A percentile compares a stretch with the other conserved stretches of the same genome.
phyloP scores from a whole-genome alignment of 2,888 invertebrate genomes.

The Eupithecia vulgata region DNA sequence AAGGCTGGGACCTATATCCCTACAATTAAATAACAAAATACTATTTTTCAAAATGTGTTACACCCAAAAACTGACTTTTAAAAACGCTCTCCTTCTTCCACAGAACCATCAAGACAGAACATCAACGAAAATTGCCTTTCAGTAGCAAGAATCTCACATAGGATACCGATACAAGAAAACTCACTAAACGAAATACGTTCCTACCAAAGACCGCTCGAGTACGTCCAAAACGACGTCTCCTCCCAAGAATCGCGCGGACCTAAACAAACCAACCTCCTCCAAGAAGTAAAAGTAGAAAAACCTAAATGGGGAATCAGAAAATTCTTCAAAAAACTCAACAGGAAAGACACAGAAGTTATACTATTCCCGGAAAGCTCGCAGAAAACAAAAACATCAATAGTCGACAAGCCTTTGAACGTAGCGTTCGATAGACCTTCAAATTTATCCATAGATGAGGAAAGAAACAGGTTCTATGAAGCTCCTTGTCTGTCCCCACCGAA shows the following conservation, averaged over 20 bases:
- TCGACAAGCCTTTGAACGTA: constrained; percentile 64
- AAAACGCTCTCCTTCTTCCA: neutral
- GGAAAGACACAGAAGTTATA: constrained; percentile 84
- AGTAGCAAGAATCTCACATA: constrained; percentile 62
- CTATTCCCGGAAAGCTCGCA: constrained; percentile 67
- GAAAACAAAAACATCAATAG: constrained; percentile 63
- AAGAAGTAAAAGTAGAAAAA: constrained; percentile 68
- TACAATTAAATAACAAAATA: too few species aligned
- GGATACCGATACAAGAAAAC: constrained; percentile 58
- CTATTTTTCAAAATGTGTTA: too few species aligned
- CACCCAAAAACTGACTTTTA: too few species aligned
- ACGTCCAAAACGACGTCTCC: constrained; percentile 89
- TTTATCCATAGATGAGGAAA: constrained; percentile 63
- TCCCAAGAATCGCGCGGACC: constrained; percentile 63
- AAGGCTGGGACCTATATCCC: too few species aligned
- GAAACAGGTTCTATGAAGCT: constrained; percentile 66
- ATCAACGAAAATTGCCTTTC: constrained; percentile 68
- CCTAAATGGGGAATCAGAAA: constrained; percentile 73
- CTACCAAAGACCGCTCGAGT: constrained; percentile 82
- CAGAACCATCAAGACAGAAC: constrained; percentile 48
- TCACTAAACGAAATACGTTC: constrained; percentile 70
- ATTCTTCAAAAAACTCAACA: constrained; percentile 72
- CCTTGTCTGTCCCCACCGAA: constrained; percentile 80
- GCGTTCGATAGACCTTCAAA: constrained; percentile 65
- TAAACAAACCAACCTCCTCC: constrained; percentile 74